A percentile compares a stretch with the other conserved stretches of the same genome.
phyloP scores from a whole-genome alignment of 2,888 invertebrate species.

The Brenthis hecate region DNA sequence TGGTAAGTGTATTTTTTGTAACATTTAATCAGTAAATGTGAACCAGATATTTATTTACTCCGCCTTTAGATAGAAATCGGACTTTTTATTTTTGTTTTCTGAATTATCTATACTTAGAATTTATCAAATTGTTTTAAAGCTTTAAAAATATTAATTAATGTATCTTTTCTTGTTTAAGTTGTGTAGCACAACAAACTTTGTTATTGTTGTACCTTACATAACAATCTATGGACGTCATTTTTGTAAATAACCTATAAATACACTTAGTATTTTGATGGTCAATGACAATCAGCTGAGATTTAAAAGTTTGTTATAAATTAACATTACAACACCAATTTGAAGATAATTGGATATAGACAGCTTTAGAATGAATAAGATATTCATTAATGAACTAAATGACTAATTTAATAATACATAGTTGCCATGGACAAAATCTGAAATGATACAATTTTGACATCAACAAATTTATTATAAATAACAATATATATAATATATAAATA shows the following conservation, averaged over 20 bases:
- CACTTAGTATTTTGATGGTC: conserved; percentile 20
- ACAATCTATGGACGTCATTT: conserved; percentile 67
- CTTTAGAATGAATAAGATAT: no score
- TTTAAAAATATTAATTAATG: neutral
- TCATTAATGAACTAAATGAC: no score
- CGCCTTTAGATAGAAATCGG: neutral
- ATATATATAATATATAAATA: no score
- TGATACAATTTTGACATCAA: no score
- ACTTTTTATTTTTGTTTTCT: conserved; percentile 9
- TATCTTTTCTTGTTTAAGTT: conserved; percentile 9
- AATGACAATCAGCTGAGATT: conserved; percentile 34
- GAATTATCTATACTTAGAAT: neutral
- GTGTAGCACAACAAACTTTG: conserved; percentile 42
- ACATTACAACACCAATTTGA: neutral
- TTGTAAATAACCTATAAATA: conserved; percentile 65
- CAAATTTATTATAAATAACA: no score
- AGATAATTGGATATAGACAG: no score
- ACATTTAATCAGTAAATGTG: neutral
- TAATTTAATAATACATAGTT: no score
- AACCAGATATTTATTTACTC: neutral
- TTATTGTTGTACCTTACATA: conserved; percentile 75
- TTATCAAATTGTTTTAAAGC: neutral
- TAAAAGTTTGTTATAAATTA: neutral
- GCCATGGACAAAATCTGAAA: no score
- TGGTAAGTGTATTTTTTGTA: conserved; percentile 57